Evolutionary conservation across 2,888 invertebrate genomes (phyloP), one percentile per base, ranked within the genome.

Genomic region (Spodoptera exigua): DNA sequence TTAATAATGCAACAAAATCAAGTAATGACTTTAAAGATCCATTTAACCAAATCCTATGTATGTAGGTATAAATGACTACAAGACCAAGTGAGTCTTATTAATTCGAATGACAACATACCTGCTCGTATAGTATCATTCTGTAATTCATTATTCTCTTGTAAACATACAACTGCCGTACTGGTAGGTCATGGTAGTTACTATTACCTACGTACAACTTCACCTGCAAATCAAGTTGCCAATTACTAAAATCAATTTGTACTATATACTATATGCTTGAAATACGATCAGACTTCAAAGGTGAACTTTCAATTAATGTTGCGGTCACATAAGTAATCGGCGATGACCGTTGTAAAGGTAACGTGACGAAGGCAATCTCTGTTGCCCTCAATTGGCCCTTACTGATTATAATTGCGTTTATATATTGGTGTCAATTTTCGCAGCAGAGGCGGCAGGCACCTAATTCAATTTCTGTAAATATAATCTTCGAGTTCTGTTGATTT

Each of bases 361-460:
- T 57, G 27, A n/a, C n/a, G n/a, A n/a, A n/a, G n/a, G 13, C 37
- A 35, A 46, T 36, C 14, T n/a, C 55, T 59, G 59, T 61, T 53
- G 54, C 37, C 36, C 45, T 48, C 53, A 61, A 65, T 65, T 54
- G 65, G 27, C 49, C 36, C 18, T 64, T 52, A 57, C 48, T 54
- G 45, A 61, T 70, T 39, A 59, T 70, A 71, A 65, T 74, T 68
- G 18, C 49, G 46, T 71, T 74, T 61, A 68, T 68, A 56, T 36
- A 48, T 65, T 65, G 46, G 34, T 55, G 68, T 59, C 64, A 63
- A 68, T 59, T 51, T 55, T 61, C 51, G 36, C 58, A 43, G 44
- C 53, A 58, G 36, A 34, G 43, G 35, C 44, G 47, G 21, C 32
- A 46, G 36, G 17, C 45, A 54, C 16, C 13, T 51, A 58, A 70